A percentile compares a stretch with the other conserved stretches of the same genome.
These are phyloP conservation scores for Aythya fuligula DNA, from an alignment of 2,797 vertebrate species.

Conservation along the genomic window DNA sequence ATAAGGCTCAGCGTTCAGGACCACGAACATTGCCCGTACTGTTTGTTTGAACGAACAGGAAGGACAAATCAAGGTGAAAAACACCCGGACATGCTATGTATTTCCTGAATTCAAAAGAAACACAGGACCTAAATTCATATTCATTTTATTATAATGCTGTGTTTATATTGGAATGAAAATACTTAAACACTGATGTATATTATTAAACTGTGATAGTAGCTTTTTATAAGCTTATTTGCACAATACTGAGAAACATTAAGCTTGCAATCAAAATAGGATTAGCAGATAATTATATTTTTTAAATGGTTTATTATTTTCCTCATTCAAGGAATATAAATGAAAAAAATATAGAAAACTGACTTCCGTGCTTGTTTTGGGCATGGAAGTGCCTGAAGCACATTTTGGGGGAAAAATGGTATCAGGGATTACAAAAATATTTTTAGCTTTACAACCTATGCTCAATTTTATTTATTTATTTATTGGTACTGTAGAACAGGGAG, in stretches of 20 bases:
- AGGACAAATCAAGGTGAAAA: slow-evolving; percentile 68
- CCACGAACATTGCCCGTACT: neutral
- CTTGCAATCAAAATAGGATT: neutral
- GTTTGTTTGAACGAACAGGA: slow-evolving; percentile 42
- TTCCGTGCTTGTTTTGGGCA: neutral
- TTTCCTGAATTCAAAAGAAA: neutral
- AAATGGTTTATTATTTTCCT: neutral
- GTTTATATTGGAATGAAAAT: neutral
- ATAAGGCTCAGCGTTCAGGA: neutral
- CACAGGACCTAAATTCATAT: neutral
- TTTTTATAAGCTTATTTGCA: neutral
- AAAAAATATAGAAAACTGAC: neutral
- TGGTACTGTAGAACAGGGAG: neutral
- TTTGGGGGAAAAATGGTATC: neutral
- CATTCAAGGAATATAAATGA: neutral
- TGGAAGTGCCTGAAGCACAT: neutral
- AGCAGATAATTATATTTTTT: neutral
- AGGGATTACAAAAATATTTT: neutral
- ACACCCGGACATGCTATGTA: neutral
- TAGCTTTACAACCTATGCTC: neutral
- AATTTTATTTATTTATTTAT: neutral
- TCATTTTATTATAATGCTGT: neutral
- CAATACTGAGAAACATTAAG: neutral
- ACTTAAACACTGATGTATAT: neutral
- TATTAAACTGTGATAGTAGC: neutral